Evolutionary conservation across 2,888 invertebrate genomes (phyloP), one percentile per base, ranked within the genome.

Genomic region (Hemicrepidius hirtus): DNA sequence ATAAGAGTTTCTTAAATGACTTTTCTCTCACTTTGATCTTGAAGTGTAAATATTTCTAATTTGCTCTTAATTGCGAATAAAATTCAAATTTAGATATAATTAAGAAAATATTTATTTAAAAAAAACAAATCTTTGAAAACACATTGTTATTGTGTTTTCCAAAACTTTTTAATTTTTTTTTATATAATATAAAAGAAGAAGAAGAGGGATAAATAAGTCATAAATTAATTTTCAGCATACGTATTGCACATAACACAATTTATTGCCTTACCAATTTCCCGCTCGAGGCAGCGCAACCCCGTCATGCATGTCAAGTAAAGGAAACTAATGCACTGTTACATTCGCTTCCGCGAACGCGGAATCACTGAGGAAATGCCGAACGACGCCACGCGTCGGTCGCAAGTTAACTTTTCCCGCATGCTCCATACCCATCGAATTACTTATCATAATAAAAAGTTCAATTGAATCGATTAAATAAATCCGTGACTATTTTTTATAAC

Each of bases 391-490:
- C 66, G 18, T 65, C 71, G 59, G 53, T 50, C 66, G 21, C 59
- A 49, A 65, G 37, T 66, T 60, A 53, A 66, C 71, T 66, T 71
- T 71, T 71, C 71, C 71, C 71, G 71, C 71, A 71, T 71, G 71
- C 71, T 71, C 71, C 44, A 44, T 71, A 59, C 53, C 66, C 57
- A 49, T 16, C 20, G 44, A 57, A 68, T 68, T 59, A 49, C 59
- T 59, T 49, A 35, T 35, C 44, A 71, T 64, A 64, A 65, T 55
- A 60, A 71, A 71, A 71, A 60, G 50, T 71, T 35, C 44, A 63
- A 41, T 46, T 50, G 28, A 10, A 62, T 66, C 62, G 71, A 60
- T 44, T 71, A 66, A 62, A 46, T n/a, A 0, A 13, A 21, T 40
- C 64, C 41, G 35, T 57, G 13, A 41, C 1, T 49, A 9, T 32